Conservation (phyloP, 1,140 invertebrate species). For the Bombus pyrosoma region DNA sequence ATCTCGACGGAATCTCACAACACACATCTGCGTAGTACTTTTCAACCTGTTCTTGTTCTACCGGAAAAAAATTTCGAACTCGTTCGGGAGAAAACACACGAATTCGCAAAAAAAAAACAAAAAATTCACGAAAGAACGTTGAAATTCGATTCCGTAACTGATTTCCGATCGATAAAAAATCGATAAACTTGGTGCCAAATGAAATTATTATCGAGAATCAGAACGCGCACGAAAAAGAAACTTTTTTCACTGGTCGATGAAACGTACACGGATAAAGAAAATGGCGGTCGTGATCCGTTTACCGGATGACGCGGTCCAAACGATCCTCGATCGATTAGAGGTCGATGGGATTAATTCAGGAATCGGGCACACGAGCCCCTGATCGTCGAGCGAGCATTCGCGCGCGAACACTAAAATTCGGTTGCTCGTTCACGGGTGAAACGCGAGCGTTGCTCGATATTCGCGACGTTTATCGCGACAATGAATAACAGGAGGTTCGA, state of each 20-base stretch:
- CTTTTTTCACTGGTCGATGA: neutral
- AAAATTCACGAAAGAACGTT: neutral
- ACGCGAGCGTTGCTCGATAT: constrained; percentile 32
- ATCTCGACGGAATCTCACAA: constrained; percentile 9
- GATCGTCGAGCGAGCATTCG: neutral
- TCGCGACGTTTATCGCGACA: constrained; percentile 38
- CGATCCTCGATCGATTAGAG: neutral
- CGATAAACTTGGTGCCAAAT: neutral
- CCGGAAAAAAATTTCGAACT: neutral
- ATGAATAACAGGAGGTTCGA: constrained; percentile 40
- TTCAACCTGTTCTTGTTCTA: neutral
- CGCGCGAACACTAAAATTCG: neutral
- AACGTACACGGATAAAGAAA: neutral
- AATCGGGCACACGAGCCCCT: too few species aligned
- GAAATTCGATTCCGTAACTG: neutral
- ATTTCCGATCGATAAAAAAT: neutral
- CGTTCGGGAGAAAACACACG: neutral
- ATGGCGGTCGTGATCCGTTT: neutral
- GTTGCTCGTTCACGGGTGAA: neutral
- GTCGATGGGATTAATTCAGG: neutral
- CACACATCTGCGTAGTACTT: constrained; percentile 15
- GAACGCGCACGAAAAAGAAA: too few species aligned
- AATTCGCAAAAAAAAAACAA: neutral
- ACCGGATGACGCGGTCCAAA: neutral
- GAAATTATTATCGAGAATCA: too few species aligned